phyloP scores from a whole-genome alignment of 2,797 vertebrate genomes.

The Chiroxiphia lanceolata region DNA sequence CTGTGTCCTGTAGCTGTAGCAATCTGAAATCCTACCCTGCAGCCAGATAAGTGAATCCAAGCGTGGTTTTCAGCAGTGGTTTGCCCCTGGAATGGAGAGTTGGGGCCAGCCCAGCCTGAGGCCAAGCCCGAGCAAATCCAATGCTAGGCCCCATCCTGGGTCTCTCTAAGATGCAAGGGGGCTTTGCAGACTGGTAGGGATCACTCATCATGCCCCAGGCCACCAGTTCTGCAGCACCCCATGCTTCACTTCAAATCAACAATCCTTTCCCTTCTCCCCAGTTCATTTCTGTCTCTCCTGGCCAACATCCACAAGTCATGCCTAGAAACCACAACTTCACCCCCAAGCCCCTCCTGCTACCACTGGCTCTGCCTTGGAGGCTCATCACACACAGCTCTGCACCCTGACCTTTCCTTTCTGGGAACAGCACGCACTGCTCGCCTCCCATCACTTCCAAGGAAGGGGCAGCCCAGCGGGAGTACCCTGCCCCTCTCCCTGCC shows the following conservation, averaged over 20 bases:
- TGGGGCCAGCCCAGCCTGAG: background rate
- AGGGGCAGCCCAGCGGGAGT: background rate
- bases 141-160: background rate
- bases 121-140: background rate
- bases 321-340: background rate
- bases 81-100: accelerated
- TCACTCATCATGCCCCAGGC: background rate
- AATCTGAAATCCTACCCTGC: background rate
- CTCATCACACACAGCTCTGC: background rate
- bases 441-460: background rate
- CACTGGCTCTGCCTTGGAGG: background rate
- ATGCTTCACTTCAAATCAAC: background rate
- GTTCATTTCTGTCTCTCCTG: background rate
- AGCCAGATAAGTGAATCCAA: background rate
- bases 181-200: background rate
- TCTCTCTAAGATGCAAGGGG: background rate
- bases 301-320: background rate
- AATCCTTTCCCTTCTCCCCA: background rate
- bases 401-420: background rate
- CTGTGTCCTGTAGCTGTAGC: background rate
- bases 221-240: background rate
- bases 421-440: background rate
- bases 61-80: background rate
- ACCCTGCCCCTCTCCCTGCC: background rate
- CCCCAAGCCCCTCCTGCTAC: background rate